phyloP scores from a whole-genome alignment of 1,140 invertebrate genomes.

The Drosophila ironensis region DNA sequence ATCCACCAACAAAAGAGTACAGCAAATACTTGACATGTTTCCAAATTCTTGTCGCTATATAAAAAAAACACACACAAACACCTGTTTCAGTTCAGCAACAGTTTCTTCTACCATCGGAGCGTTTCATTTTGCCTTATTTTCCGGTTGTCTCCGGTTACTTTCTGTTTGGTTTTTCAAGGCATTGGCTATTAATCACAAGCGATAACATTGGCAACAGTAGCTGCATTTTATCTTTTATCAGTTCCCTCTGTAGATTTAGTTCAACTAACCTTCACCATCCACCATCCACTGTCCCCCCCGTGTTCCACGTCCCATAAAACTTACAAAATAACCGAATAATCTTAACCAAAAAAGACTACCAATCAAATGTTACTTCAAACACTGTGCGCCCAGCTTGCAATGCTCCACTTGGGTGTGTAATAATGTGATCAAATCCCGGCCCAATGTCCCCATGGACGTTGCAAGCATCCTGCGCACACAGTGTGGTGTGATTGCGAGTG shows the following conservation, averaged over 20 bases:
- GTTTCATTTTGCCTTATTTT: no score
- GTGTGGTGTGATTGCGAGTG: no score
- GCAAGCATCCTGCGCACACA: no score
- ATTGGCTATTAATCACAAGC: slow-evolving; percentile 40
- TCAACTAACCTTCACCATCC: slow-evolving; percentile 12
- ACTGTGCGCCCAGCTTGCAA: no score
- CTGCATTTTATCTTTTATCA: slow-evolving; percentile 29
- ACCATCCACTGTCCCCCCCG: no score
- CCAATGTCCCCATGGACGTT: no score
- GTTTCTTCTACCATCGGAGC: no score
- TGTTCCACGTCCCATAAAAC: no score
- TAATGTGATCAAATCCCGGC: no score
- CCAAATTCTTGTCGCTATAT: slow-evolving; percentile 17
- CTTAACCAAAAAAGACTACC: slow-evolving; percentile 17
- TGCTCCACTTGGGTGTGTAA: no score
- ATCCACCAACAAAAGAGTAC: background rate
- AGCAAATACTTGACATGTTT: slow-evolving; percentile 17
- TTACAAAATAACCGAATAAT: slow-evolving; percentile 8
- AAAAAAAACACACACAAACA: background rate
- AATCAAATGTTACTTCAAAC: slow-evolving; percentile 1
- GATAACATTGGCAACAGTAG: slow-evolving; percentile 40
- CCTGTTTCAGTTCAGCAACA: background rate
- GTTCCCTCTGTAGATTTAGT: slow-evolving; percentile 38
- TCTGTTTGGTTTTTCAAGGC: background rate
- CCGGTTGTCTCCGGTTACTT: no score